Base-by-base conservation (phyloP, 2,797 vertebrate genomes). In the Gallinago stenura region DNA sequence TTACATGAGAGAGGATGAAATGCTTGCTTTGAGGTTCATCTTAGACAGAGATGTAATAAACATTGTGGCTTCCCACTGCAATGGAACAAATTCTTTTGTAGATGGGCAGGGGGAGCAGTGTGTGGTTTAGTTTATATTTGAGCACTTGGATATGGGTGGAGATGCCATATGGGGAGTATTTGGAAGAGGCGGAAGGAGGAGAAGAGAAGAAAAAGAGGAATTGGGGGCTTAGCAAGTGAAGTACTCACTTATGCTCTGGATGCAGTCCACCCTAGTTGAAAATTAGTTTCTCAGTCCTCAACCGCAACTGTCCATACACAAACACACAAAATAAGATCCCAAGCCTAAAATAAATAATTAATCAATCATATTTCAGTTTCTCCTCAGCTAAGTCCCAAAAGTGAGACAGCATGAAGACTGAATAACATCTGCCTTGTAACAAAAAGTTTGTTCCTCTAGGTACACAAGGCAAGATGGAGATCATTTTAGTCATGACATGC, bases 1-100 rank as follows among this genome's bases (percentile, higher is more conserved):
- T 97, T 97, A 97, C 97, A 97, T 86, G 96, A 97, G 91, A 95
- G 94, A 93, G 93, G 94, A 98, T 97, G 96, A 98, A 98, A 97
- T 97, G 93, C 76, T 97, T 72, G 90, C 96, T 98, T 98, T 98
- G 96, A 97, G 97, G 95, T 97, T 98, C 97, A 90, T 97, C 97
- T 97, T 97, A 96, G 97, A 97, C 85, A 97, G 94, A 97, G 83
- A 97, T 96, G 92, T 97, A 97, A 98, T 97, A 97, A 98, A 96
- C 72, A 37, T 89, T 92, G 96, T 86, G 97, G 96, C 89, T 98
- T 98, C 95, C 90, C 92, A 95, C 84, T 96, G 95, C 89, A 97
- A 95, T 87, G 87, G 95, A 97, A 97, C 68, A 95, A 95, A 96
- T 96, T 95, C 87, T 97, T 95, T 83, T 79, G 60, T 83, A 90